Conservation (phyloP, 1,140 invertebrate species). For the Anastrepha obliqua region DNA sequence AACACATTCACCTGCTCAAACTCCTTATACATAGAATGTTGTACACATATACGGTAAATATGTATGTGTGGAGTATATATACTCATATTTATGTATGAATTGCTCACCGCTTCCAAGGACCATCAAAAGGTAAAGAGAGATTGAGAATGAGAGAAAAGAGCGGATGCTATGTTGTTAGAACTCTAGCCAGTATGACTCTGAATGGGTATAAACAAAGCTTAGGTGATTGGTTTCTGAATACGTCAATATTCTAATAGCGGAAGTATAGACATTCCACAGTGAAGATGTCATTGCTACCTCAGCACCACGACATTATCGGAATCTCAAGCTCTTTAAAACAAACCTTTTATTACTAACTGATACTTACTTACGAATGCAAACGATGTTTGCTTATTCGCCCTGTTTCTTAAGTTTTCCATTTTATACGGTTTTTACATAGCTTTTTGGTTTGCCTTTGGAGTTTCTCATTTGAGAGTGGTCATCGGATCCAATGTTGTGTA, state of each 20-base stretch:
- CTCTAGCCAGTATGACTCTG: neutral
- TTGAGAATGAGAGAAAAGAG: neutral
- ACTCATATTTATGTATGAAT: neutral
- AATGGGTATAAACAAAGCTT: neutral
- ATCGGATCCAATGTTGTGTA: too few relatives aligned
- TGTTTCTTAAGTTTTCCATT: too few relatives aligned
- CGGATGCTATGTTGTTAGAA: neutral
- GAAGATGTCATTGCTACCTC: neutral
- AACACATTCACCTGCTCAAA: too few relatives aligned
- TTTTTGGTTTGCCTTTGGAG: too few relatives aligned
- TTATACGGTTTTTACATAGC: too few relatives aligned
- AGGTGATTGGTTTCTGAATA: neutral
- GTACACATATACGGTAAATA: too few relatives aligned
- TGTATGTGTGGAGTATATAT: neutral
- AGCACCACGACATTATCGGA: neutral
- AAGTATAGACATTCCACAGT: neutral
- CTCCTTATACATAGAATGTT: too few relatives aligned
- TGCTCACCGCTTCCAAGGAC: neutral
- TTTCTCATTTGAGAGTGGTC: too few relatives aligned
- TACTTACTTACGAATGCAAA: too few relatives aligned
- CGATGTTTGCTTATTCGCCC: too few relatives aligned
- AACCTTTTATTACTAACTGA: too few relatives aligned
- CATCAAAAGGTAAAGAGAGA: neutral
- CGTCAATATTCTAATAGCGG: slow-evolving; percentile 4
- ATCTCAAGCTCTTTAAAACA: too few relatives aligned